Base-by-base conservation (phyloP, 2,888 invertebrate species). In the Leucophenga maculata region DNA sequence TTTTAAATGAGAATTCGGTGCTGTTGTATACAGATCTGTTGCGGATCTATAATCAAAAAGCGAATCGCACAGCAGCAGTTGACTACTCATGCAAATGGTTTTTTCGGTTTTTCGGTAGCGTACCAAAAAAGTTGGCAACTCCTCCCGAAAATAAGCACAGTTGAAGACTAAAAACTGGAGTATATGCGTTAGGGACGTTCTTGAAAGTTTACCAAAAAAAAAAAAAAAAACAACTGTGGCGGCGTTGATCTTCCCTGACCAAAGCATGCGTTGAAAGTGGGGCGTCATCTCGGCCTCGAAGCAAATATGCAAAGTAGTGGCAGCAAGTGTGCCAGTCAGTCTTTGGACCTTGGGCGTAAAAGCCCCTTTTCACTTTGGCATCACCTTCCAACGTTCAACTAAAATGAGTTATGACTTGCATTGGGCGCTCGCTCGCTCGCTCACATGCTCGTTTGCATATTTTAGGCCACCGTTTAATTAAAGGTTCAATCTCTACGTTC, bases 401-500 rank as follows among this genome's bases (percentile, higher is more conserved):
- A 77, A 85, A 84, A 87, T 87, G 86, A 87, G 84, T 86, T 87
- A 87, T 87, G 86, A 86, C 78, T 77, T 78, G 83, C 82, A 81
- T 76, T 75, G 77, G 80, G 32, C 72, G 77, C 74, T 71, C 72
- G 74, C 75, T 67, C 69, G 78, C 74, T 71, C 72, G 74, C 75
- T 67, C 66, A 59, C 76, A 18, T 73, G 65, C 86, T 85, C 78
- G 80, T 87, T 87, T 87, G 87, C 88, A 87, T 88, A 88, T 87
- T 87, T 87, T 85, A 86, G 86, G 87, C 87, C 87, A 87, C 87
- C 79, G 87, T 87, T 87, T 87, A 87, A 87, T 88, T 87, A 87
- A 86, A 85, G 86, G 86, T 81, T 81, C 84, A 83, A 81, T 64
- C 16, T 59, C 18, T 59, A 26, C 16, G 70, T 72, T 74, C 66